Evolutionary conservation across 2,113 vertebrate species (phyloP).

Genomic region (Pangasianodon gigas): DNA sequence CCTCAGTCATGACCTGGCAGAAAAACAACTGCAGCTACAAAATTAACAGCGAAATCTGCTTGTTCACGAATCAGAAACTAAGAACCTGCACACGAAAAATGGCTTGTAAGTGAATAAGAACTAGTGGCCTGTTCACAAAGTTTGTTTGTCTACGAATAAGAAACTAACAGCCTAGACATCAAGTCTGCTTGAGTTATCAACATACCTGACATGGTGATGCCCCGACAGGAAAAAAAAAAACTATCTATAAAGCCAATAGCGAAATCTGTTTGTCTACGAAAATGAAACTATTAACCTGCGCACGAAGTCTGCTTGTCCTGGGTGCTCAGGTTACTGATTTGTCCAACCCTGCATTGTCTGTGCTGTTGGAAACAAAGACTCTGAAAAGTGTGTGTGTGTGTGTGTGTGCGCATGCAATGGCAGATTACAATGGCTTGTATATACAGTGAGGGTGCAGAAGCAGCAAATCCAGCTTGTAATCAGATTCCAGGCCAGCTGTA

Average conservation of each 20-base stretch:
- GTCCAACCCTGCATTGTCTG: constrained; percentile 1
- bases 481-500: constrained; percentile 32
- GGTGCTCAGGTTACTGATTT: not conserved
- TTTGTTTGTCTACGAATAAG: not conserved
- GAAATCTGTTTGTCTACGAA: not conserved
- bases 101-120: not conserved
- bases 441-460: constrained; percentile 23
- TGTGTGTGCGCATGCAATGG: not conserved
- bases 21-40: no score
- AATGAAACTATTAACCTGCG: not conserved
- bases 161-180: not conserved
- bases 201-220: not conserved
- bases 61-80: not conserved
- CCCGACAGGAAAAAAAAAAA: not conserved
- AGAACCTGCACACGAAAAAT: not conserved
- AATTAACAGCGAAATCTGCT: not conserved
- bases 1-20: not conserved
- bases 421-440: not conserved
- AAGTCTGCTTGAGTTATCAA: not conserved
- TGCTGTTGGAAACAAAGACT: constrained; percentile 5
- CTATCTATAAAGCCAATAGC: no score
- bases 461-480: constrained; percentile 43
- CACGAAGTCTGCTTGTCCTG: not conserved
- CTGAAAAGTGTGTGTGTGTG: not conserved
- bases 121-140: not conserved